phyloP scores from a whole-genome alignment of 2,888 invertebrate genomes.

The Cheilosia vernalis region DNA sequence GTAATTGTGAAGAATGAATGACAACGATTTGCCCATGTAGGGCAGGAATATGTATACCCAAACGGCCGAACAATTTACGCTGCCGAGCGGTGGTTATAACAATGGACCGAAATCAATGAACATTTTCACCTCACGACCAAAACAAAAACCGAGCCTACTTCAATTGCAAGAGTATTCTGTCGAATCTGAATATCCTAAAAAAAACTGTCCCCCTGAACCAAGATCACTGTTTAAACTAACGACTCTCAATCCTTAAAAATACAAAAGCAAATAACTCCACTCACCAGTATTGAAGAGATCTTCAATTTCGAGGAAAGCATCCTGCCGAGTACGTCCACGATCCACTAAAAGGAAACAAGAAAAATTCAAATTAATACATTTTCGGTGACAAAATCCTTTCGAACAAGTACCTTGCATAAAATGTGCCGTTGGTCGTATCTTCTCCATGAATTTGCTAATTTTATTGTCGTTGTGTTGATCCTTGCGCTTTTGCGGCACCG shows the following conservation, averaged over 20 bases:
- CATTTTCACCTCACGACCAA: no score
- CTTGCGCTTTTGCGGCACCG: slow-evolving; percentile 85
- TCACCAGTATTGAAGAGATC: slow-evolving; percentile 80
- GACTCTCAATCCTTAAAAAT: neutral
- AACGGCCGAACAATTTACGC: no score
- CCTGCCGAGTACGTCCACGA: slow-evolving; percentile 80
- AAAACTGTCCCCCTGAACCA: neutral
- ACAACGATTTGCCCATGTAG: no score
- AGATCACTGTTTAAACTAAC: no score
- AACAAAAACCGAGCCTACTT: no score
- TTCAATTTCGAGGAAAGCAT: slow-evolving; percentile 80
- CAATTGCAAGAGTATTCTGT: no score
- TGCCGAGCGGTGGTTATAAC: no score
- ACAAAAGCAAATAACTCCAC: slow-evolving; percentile 60
- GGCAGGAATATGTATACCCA: no score
- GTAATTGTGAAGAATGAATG: no score
- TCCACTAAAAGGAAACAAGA: slow-evolving; percentile 77
- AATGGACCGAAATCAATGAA: no score
- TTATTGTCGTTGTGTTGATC: slow-evolving; percentile 87
- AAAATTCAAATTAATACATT: slow-evolving; percentile 40
- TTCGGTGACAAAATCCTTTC: neutral
- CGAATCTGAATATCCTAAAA: no score
- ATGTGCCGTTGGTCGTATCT: slow-evolving; percentile 83
- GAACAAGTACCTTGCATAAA: slow-evolving; percentile 58
- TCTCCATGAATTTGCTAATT: slow-evolving; percentile 90